Evolutionary conservation across 2,797 vertebrate species (phyloP).

Genomic region (Moxostoma hubbsi): DNA sequence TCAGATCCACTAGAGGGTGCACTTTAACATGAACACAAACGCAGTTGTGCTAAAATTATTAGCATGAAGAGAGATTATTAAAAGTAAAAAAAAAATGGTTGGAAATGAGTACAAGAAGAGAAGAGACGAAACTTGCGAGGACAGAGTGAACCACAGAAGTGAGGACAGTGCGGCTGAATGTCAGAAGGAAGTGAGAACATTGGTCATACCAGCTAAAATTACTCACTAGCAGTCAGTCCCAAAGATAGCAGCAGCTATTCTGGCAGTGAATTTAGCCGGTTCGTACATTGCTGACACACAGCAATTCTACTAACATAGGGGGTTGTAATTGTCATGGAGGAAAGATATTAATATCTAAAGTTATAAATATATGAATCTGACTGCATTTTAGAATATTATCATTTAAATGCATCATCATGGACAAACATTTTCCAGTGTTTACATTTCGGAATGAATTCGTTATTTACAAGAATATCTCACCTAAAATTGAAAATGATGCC

Average conservation of each 20-base stretch:
- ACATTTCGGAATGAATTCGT: neutral
- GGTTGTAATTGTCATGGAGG: neutral
- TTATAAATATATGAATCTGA: neutral
- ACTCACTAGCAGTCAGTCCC: conserved; percentile 18
- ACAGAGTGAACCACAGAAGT: conserved; percentile 9
- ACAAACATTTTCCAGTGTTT: neutral
- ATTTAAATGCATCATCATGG: neutral
- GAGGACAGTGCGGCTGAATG: conserved; percentile 10
- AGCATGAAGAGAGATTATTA: neutral
- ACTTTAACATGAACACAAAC: neutral
- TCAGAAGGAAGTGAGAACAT: conserved; percentile 5
- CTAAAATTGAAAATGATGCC: neutral
- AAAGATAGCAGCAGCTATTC: conserved; percentile 41
- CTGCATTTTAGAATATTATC: neutral
- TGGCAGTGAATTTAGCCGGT: conserved; percentile 28
- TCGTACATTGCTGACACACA: conserved; percentile 28
- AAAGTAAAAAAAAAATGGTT: neutral
- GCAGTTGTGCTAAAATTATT: neutral
- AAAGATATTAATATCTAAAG: neutral
- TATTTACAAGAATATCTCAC: neutral
- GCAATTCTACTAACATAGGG: neutral
- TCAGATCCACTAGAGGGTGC: neutral
- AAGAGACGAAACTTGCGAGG: neutral
- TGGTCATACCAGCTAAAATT: conserved; percentile 43
- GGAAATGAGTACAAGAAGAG: neutral